Evolutionary conservation across 2,797 vertebrate species (phyloP).

Genomic region (Ficedula albicollis): DNA sequence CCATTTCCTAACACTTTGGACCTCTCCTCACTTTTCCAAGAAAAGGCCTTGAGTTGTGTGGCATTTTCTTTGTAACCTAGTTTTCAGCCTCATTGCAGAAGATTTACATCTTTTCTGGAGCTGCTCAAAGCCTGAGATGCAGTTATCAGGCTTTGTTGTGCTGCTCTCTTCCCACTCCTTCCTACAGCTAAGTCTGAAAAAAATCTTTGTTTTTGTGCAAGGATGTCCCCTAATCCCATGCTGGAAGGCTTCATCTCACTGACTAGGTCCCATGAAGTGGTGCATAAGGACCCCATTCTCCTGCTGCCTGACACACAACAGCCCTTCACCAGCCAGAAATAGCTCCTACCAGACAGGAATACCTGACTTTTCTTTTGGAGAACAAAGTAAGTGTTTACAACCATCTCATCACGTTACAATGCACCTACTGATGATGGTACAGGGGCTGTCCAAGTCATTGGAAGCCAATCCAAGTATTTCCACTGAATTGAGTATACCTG

Average conservation of each 20-base stretch:
- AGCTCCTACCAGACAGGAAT: not conserved
- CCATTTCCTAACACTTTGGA: not conserved
- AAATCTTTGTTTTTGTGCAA: not conserved
- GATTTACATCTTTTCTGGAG: not conserved
- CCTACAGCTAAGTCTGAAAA: not conserved
- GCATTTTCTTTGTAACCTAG: not conserved
- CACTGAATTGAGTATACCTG: not conserved
- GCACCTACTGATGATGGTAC: not conserved
- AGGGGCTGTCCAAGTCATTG: not conserved
- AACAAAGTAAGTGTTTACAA: not conserved
- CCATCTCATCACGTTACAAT: not conserved
- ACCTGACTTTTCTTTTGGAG: not conserved
- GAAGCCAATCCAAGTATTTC: not conserved
- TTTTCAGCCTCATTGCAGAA: not conserved
- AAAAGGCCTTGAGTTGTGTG: not conserved
- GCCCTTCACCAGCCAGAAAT: not conserved
- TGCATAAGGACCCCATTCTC: fast-evolving
- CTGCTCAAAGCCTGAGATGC: not conserved
- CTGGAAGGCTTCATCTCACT: not conserved
- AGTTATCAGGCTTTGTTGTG: not conserved
- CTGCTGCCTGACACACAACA: not conserved
- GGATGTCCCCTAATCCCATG: not conserved
- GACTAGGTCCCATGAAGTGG: not conserved
- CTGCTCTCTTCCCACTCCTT: not conserved
- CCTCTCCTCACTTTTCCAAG: not conserved